phyloP scores from a whole-genome alignment of 2,888 invertebrate genomes.

The Callimorpha dominula region DNA sequence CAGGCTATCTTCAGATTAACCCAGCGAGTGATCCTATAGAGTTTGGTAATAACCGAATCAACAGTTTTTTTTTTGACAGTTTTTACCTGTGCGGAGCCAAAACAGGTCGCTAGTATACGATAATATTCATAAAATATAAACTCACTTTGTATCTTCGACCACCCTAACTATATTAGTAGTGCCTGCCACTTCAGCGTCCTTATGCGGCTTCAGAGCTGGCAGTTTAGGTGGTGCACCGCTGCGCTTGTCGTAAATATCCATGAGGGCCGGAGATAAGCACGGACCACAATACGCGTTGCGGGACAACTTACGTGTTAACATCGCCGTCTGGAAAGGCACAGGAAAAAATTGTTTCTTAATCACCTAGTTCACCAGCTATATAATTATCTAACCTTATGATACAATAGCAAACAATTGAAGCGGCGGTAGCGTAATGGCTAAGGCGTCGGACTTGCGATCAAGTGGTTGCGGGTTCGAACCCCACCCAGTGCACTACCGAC shows the following conservation, averaged over 20 bases:
- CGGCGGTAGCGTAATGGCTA: no score
- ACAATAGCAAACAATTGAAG: no score
- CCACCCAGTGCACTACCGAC: no score
- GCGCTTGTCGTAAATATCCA: constrained; percentile 52
- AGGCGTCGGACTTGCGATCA: no score
- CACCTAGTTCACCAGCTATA: not conserved
- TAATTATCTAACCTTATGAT: not conserved
- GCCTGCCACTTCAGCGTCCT: not conserved
- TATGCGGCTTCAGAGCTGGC: constrained; percentile 56
- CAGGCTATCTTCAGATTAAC: no score
- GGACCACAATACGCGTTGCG: constrained; percentile 63
- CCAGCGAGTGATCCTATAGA: no score
- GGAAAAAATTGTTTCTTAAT: not conserved
- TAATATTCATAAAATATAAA: not conserved
- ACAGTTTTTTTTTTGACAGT: no score
- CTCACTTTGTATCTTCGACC: not conserved
- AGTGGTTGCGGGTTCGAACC: no score
- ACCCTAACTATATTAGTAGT: not conserved
- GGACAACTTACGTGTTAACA: constrained; percentile 65
- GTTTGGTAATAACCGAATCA: no score
- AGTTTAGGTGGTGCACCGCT: constrained; percentile 51
- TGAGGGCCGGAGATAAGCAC: constrained; percentile 64
- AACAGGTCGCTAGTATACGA: no score
- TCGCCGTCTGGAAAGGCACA: constrained; percentile 59
- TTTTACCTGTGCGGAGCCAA: no score